phyloP scores from a whole-genome alignment of 2,797 vertebrate species.

The Microctenopoma lineatum region DNA sequence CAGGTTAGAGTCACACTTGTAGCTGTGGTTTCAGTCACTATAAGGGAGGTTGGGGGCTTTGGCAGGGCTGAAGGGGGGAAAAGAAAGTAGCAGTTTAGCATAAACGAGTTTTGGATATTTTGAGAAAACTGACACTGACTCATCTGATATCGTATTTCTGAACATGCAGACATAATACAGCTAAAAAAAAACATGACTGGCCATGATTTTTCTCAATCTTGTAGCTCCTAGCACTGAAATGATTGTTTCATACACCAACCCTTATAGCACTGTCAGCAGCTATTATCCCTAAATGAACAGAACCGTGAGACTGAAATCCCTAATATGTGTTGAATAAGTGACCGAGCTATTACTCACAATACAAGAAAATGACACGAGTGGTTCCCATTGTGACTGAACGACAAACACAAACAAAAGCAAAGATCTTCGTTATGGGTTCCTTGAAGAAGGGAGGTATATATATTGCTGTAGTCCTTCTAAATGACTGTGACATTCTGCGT shows the following conservation, averaged over 20 bases:
- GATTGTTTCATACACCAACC: conserved; percentile 50
- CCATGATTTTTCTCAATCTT: conserved; percentile 34
- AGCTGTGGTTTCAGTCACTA: conserved; percentile 94
- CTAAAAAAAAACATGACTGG: conserved; percentile 21
- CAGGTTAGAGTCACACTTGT: conserved; percentile 96
- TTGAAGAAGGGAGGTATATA: conserved; percentile 52
- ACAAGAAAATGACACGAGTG: conserved; percentile 54
- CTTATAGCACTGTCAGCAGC: conserved; percentile 37
- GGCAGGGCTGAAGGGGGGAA: conserved; percentile 86
- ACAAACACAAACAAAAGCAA: conserved; percentile 55
- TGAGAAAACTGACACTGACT: conserved; percentile 27
- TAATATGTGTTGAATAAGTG: conserved; percentile 48
- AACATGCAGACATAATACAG: conserved; percentile 24
- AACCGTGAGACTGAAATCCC: conserved; percentile 42
- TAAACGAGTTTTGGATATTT: conserved; percentile 22
- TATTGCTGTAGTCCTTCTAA: conserved; percentile 60
- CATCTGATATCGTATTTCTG: conserved; percentile 10
- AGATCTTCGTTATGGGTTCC: conserved; percentile 50
- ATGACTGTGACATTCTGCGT: conserved; percentile 75
- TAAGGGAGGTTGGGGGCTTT: conserved; percentile 91
- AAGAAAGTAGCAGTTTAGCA: conserved; percentile 16
- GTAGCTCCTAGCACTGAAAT: conserved; percentile 27
- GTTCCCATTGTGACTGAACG: conserved; percentile 39
- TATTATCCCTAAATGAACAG: conserved; percentile 48
- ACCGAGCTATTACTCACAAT: conserved; percentile 48